Evolutionary conservation across 1,140 invertebrate genomes (phyloP).

Genomic region (Hirudo medicinalis): DNA sequence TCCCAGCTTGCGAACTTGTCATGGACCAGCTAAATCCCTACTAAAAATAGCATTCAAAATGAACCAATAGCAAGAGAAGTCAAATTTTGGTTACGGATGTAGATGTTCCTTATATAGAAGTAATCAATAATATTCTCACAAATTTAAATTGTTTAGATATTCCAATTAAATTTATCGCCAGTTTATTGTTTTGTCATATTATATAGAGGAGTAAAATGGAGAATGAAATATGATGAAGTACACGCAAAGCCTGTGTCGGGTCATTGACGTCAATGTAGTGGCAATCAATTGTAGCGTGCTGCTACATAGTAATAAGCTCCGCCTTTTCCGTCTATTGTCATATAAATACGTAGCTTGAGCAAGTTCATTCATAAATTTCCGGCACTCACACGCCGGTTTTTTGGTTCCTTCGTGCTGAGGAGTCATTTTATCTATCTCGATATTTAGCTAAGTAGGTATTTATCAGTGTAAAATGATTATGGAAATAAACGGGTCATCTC

Average conservation of each 20-base stretch:
- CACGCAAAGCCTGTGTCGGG: not conserved
- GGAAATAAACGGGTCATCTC: slow-evolving; percentile 8
- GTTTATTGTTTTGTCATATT: not conserved
- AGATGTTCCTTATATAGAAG: not conserved
- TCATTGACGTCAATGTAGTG: slow-evolving; percentile 5
- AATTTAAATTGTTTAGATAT: not conserved
- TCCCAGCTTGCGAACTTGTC: too few relatives aligned
- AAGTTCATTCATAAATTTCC: slow-evolving; percentile 11
- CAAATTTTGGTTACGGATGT: too few relatives aligned
- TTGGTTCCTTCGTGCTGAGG: not conserved
- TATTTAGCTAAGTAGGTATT: not conserved
- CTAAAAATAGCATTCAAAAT: too few relatives aligned
- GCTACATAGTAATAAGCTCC: slow-evolving; percentile 3
- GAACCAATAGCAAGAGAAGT: too few relatives aligned
- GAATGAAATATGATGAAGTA: not conserved
- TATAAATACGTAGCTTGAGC: not conserved
- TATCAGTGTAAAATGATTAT: slow-evolving; percentile 7
- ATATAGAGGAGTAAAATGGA: not conserved
- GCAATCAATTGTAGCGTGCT: not conserved
- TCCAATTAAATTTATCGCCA: not conserved
- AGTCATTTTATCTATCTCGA: not conserved
- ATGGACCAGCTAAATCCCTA: too few relatives aligned
- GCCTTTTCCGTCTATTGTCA: slow-evolving; percentile 6
- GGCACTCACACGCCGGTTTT: not conserved
- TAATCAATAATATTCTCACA: slow-evolving; percentile 7